phyloP scores from a whole-genome alignment of 2,113 vertebrate species.

The Pantherophis guttatus region DNA sequence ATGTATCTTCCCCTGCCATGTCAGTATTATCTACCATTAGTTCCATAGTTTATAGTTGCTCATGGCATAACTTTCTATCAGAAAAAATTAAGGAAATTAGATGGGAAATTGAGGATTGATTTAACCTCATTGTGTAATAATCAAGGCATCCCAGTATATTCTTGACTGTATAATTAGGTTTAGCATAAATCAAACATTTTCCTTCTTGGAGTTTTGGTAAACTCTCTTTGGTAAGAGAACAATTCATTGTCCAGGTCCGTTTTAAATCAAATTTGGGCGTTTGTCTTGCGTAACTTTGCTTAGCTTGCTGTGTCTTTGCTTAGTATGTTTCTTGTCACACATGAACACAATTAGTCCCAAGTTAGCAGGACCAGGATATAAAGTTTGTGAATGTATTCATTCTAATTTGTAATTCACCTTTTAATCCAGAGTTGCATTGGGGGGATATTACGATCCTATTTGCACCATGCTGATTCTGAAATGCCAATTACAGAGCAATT shows the following conservation, averaged over 20 bases:
- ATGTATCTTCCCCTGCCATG: neutral
- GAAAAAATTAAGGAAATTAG: neutral
- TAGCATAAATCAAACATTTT: neutral
- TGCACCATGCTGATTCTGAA: neutral
- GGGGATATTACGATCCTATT: neutral
- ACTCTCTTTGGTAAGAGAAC: neutral
- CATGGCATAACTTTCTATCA: neutral
- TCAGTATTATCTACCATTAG: neutral
- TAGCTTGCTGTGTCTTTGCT: neutral
- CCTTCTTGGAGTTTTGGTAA: neutral
- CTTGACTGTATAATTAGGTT: neutral
- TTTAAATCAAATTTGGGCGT: neutral
- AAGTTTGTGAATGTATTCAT: neutral
- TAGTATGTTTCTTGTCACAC: neutral
- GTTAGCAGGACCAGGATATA: neutral
- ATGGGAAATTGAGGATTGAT: neutral
- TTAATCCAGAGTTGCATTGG: neutral
- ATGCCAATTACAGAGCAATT: neutral
- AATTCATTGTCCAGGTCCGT: neutral
- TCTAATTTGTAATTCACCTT: neutral
- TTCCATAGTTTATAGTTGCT: too few species aligned
- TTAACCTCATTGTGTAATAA: neutral
- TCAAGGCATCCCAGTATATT: neutral
- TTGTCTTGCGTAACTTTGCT: neutral
- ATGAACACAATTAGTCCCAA: neutral